Conservation (phyloP, 2,888 invertebrate genomes). For the Crematogaster levior region DNA sequence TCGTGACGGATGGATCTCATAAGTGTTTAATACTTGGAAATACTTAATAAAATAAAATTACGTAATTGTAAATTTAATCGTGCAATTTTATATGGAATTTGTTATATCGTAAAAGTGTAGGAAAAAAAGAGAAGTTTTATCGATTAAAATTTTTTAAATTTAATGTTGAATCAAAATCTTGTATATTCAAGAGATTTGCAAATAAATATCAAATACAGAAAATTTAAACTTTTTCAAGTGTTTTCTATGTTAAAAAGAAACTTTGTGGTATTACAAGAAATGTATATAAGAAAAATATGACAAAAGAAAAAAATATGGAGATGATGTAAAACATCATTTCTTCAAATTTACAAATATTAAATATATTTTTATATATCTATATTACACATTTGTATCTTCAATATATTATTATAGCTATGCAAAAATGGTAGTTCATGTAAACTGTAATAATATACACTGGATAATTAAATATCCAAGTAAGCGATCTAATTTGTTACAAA, state of each 20-base stretch:
- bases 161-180: neutral
- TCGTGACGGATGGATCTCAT: neutral
- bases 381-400: neutral
- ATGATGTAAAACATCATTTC: neutral
- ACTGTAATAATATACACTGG: too few relatives aligned
- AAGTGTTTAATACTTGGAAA: neutral
- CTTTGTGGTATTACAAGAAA: neutral
- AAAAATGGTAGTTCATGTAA: too few relatives aligned
- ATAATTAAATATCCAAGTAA: neutral
- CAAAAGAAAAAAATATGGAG: too few relatives aligned
- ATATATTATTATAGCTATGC: neutral
- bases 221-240: neutral
- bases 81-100: neutral
- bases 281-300: neutral
- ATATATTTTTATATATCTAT: neutral
- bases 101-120: neutral
- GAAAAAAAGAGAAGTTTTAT: neutral
- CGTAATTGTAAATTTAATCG: neutral
- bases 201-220: neutral
- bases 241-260: neutral
- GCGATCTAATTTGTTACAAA: neutral
- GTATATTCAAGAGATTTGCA: neutral
- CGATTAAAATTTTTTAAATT: neutral
- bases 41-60: neutral
- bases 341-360: neutral